Evolutionary conservation across 2,113 vertebrate genomes (phyloP).

Genomic region (Macrotis lagotis): DNA sequence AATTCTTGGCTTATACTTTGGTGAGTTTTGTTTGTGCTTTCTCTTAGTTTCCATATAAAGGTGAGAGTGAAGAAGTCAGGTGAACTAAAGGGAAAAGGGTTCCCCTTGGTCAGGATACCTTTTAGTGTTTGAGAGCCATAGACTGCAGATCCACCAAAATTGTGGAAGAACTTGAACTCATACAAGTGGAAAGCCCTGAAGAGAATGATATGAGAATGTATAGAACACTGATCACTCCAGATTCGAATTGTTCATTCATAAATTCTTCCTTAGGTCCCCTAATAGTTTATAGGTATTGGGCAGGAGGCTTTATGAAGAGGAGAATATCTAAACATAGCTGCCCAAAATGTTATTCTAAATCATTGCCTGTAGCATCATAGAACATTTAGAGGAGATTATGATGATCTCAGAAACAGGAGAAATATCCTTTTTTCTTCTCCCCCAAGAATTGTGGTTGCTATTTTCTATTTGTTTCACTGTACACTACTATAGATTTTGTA

Average conservation of each 20-base stretch:
- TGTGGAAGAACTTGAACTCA: background rate
- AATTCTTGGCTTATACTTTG: background rate
- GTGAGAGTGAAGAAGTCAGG: background rate
- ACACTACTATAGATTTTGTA: conserved; percentile 76
- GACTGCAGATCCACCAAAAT: background rate
- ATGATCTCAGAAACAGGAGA: conserved; percentile 49
- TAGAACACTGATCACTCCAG: background rate
- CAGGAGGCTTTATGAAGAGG: conserved; percentile 12
- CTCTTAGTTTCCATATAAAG: background rate
- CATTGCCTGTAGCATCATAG: conserved; percentile 50
- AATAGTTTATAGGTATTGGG: background rate
- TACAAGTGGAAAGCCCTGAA: background rate
- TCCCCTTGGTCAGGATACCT: background rate
- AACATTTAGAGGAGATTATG: conserved; percentile 65
- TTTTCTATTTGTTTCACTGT: conserved; percentile 78
- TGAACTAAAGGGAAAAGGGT: background rate
- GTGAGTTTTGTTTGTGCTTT: background rate
- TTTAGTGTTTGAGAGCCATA: background rate
- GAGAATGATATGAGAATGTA: background rate
- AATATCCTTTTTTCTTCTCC: conserved; percentile 43
- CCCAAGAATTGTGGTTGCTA: conserved; percentile 67
- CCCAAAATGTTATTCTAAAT: conserved; percentile 26
- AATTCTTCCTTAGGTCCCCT: background rate
- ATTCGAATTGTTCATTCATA: background rate
- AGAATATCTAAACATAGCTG: conserved; percentile 14